These are phyloP conservation scores for Labeo rohita DNA, from an alignment of 2,113 vertebrate species.

Conservation along the genomic window DNA sequence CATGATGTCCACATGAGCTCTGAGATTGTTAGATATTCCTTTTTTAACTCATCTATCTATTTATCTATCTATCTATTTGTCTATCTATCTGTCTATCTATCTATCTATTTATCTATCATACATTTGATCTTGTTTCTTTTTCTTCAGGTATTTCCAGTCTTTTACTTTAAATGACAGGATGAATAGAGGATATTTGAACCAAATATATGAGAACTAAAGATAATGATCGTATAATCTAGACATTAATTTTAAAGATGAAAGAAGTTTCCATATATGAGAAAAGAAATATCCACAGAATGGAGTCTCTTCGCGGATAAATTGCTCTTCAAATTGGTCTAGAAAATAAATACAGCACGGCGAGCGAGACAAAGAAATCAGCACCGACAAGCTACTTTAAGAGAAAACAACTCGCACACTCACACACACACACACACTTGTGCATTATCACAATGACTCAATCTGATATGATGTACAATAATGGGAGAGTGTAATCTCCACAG, in stretches of 20 bases:
- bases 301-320: slow-evolving; percentile 6
- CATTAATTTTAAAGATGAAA: slow-evolving; percentile 29
- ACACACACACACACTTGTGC: not conserved
- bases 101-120: not conserved
- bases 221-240: slow-evolving; percentile 16
- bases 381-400: slow-evolving; percentile 8
- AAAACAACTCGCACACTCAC: not conserved
- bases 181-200: not conserved
- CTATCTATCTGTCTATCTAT: not conserved
- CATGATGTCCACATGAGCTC: not conserved
- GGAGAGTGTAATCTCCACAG: slow-evolving; percentile 55
- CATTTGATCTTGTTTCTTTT: not conserved
- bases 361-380: slow-evolving; percentile 18
- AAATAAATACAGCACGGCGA: slow-evolving; percentile 3
- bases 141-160: not conserved
- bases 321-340: slow-evolving; percentile 19
- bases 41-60: not conserved
- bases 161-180: slow-evolving; percentile 15
- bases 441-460: slow-evolving; percentile 37
- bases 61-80: not conserved
- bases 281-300: slow-evolving; percentile 10
- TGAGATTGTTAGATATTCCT: not conserved
- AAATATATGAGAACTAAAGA: not conserved
- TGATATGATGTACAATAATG: slow-evolving; percentile 45
- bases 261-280: not conserved